phyloP scores from a whole-genome alignment of 2,888 invertebrate genomes.

The Archips crataeganus region DNA sequence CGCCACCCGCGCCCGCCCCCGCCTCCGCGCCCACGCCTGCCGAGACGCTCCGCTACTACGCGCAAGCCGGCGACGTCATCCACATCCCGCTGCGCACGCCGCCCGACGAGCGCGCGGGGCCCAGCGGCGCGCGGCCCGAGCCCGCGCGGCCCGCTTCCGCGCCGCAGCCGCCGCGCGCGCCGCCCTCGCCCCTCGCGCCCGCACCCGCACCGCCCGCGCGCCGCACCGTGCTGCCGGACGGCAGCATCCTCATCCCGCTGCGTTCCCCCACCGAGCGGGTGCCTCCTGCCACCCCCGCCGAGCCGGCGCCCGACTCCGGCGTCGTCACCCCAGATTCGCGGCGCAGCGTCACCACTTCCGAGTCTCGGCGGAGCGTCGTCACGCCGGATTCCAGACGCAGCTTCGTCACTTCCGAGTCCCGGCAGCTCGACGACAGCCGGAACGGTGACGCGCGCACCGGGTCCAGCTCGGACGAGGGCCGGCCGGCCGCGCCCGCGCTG shows the following conservation, averaged over 20 bases:
- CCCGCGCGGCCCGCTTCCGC: slow-evolving; percentile 35
- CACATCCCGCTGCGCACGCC: slow-evolving; percentile 92
- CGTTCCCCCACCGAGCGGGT: slow-evolving; percentile 42
- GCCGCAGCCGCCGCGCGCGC: slow-evolving; percentile 44
- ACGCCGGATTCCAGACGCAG: slow-evolving; percentile 24
- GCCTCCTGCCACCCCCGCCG: slow-evolving; percentile 81
- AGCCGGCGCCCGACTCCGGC: slow-evolving; percentile 48
- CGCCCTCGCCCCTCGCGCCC: slow-evolving; percentile 42
- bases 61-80: slow-evolving; percentile 87
- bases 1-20: slow-evolving; percentile 64
- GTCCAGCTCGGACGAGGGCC: slow-evolving; percentile 39
- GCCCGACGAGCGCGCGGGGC: slow-evolving; percentile 86
- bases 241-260: not conserved
- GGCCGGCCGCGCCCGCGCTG: slow-evolving; percentile 39
- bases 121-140: slow-evolving; percentile 42
- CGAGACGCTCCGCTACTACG: slow-evolving; percentile 86
- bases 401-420: slow-evolving; percentile 26
- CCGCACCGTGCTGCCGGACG: slow-evolving; percentile 44
- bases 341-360: slow-evolving; percentile 21
- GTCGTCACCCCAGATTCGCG: slow-evolving; percentile 10
- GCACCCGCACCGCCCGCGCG: slow-evolving; percentile 71
- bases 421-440: slow-evolving; percentile 27
- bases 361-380: slow-evolving; percentile 18
- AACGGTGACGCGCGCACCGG: slow-evolving; percentile 38
- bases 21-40: slow-evolving; percentile 57